Percentiles rank a stretch among this genome's conserved stretches.
phyloP scores from a whole-genome alignment of 2,888 invertebrate genomes.

The Lymantria dispar region DNA sequence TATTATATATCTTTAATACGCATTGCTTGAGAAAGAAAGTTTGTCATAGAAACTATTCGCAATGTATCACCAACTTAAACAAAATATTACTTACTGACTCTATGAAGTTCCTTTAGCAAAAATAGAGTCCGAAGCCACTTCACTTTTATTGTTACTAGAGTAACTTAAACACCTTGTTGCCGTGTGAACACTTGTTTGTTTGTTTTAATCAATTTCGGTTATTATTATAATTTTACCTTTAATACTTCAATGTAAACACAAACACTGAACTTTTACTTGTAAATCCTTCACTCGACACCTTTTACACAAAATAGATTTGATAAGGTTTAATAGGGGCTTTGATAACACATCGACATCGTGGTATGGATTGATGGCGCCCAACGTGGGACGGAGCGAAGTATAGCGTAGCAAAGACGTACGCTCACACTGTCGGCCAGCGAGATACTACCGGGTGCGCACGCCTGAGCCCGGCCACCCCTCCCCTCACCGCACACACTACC shows the following conservation, averaged over 20 bases:
- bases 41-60: slow-evolving; percentile 31
- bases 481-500: slow-evolving; percentile 27
- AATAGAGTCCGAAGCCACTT: slow-evolving; percentile 42
- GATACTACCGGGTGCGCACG: slow-evolving; percentile 76
- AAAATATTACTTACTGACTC: slow-evolving; percentile 35
- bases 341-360: slow-evolving; percentile 40
- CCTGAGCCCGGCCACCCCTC: slow-evolving; percentile 69
- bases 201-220: slow-evolving; percentile 26
- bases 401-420: slow-evolving; percentile 39
- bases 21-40: slow-evolving; percentile 21
- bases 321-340: slow-evolving; percentile 24
- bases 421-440: slow-evolving; percentile 47
- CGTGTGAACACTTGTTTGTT: slow-evolving; percentile 31
- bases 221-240: slow-evolving; percentile 14
- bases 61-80: slow-evolving; percentile 30
- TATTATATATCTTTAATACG: slow-evolving; percentile 27
- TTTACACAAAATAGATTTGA: slow-evolving; percentile 16
- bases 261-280: slow-evolving; percentile 28
- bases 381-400: slow-evolving; percentile 46
- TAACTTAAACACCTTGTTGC: slow-evolving; percentile 32
- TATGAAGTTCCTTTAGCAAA: slow-evolving; percentile 23
- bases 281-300: slow-evolving; percentile 35
- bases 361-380: slow-evolving; percentile 58
- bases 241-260: slow-evolving; percentile 33
- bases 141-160: slow-evolving; percentile 36